Conservation (phyloP, 2,113 vertebrate genomes). For the Callionymus lyra region DNA sequence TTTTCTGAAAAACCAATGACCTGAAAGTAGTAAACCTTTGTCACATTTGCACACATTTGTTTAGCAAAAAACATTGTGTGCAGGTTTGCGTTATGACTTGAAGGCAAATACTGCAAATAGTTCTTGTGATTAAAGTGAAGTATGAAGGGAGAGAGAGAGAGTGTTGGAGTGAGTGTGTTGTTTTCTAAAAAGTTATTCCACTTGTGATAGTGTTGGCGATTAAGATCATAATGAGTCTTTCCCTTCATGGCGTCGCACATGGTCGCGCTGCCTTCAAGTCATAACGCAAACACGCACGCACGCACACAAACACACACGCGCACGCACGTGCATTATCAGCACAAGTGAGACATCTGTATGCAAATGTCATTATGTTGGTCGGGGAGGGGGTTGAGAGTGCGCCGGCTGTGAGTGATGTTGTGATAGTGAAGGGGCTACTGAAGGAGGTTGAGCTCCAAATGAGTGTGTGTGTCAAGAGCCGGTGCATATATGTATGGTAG, state of each 20-base stretch:
- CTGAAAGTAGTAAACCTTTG: no score
- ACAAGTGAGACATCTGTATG: slow-evolving; percentile 80
- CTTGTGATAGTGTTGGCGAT: slow-evolving; percentile 17
- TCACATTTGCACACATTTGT: slow-evolving; percentile 93
- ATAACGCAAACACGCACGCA: slow-evolving; percentile 8
- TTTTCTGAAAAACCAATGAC: no score
- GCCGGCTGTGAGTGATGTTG: slow-evolving; percentile 43
- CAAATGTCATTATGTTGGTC: slow-evolving; percentile 69
- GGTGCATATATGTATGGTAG: slow-evolving; percentile 34
- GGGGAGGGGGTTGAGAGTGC: slow-evolving; percentile 30
- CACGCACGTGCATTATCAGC: slow-evolving; percentile 31
- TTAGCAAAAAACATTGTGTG: slow-evolving; percentile 32
- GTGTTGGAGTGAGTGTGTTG: slow-evolving; percentile 1
- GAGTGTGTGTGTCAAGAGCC: slow-evolving; percentile 43
- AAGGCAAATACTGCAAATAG: no score
- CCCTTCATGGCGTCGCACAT: slow-evolving; percentile 2
- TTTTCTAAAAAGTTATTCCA: slow-evolving; percentile 12
- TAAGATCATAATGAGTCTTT: slow-evolving; percentile 26
- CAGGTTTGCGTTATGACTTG: slow-evolving; percentile 3
- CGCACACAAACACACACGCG: slow-evolving; percentile 7
- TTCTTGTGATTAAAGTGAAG: slow-evolving; percentile 6
- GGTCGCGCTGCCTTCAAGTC: neutral
- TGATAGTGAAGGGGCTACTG: slow-evolving; percentile 46
- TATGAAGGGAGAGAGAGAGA: neutral
- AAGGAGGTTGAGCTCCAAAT: slow-evolving; percentile 39